Conservation (phyloP, 53 echinoderm and acorn worm species). For the Temnopleurus reevesii region DNA sequence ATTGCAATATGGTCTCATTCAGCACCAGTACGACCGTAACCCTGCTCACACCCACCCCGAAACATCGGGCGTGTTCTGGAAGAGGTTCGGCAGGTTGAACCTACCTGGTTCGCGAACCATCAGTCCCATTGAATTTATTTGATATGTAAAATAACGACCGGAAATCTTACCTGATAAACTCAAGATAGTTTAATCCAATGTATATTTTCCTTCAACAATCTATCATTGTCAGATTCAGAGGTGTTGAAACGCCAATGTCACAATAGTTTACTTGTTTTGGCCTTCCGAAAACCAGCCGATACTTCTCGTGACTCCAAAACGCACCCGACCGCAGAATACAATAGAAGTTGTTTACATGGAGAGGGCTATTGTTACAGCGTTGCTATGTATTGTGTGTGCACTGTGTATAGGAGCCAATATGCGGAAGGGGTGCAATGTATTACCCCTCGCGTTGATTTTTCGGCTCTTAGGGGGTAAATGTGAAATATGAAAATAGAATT, state of each 20-base stretch:
- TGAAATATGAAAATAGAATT: neutral
- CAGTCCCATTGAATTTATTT: neutral
- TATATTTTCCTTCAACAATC: neutral
- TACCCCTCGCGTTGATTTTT: neutral
- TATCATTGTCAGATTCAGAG: neutral
- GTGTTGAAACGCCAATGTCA: neutral
- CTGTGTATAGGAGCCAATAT: neutral
- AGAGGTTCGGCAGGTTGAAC: neutral
- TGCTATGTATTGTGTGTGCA: slow-evolving; percentile 22
- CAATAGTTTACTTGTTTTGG: neutral
- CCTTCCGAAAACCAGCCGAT: neutral
- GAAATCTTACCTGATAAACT: neutral
- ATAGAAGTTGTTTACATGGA: neutral
- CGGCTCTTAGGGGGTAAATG: neutral
- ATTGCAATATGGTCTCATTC: no score
- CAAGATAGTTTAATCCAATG: neutral
- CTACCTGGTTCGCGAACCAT: neutral
- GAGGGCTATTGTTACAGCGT: slow-evolving; percentile 38
- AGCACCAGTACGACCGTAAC: neutral
- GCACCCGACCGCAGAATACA: neutral
- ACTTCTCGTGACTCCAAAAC: neutral
- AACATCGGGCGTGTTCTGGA: neutral
- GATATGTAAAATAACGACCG: neutral
- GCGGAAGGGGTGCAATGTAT: neutral
- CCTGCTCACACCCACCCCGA: neutral